Conservation (phyloP, 30 jellyfish, hydroid and myxozoan species). For the Chrysaora quinquecirrha region DNA sequence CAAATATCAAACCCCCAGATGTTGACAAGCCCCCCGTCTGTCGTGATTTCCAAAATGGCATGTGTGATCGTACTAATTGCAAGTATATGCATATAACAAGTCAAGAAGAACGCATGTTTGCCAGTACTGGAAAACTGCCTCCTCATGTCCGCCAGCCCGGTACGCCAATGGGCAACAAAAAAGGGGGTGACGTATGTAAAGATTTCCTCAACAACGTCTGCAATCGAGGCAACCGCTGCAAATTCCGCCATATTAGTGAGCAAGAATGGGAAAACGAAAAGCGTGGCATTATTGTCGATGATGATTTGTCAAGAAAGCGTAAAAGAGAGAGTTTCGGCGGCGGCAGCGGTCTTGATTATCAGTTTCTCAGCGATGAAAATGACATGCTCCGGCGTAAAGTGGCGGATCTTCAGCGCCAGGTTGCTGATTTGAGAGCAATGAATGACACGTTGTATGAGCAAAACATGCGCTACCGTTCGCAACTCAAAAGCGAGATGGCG, state of each 20-base stretch:
- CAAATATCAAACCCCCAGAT: constrained; percentile 66
- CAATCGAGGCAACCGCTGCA: constrained; percentile 88
- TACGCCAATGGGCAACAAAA: constrained; percentile 5
- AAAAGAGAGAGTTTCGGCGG: constrained; percentile 84
- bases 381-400: constrained; percentile 95
- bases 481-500: constrained; percentile 70
- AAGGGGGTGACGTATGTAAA: constrained; percentile 79
- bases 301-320: constrained; percentile 71
- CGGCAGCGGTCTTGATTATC: constrained; percentile 60
- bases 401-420: constrained; percentile 96
- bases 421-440: constrained; percentile 95
- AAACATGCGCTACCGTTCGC: constrained; percentile 88
- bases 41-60: constrained; percentile 91
- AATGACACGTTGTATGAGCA: constrained; percentile 97
- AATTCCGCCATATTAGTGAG: constrained; percentile 84
- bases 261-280: constrained; percentile 75
- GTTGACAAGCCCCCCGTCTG: constrained; percentile 86
- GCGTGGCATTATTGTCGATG: constrained; percentile 58
- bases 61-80: constrained; percentile 88
- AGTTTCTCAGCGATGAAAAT: constrained; percentile 77
- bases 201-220: constrained; percentile 88
- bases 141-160: constrained; percentile 62
- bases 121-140: constrained; percentile 80
- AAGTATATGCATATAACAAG: constrained; percentile 86
- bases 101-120: constrained; percentile 85